Base-by-base conservation (phyloP, 2,888 invertebrate genomes). In the Limulus polyphemus region DNA sequence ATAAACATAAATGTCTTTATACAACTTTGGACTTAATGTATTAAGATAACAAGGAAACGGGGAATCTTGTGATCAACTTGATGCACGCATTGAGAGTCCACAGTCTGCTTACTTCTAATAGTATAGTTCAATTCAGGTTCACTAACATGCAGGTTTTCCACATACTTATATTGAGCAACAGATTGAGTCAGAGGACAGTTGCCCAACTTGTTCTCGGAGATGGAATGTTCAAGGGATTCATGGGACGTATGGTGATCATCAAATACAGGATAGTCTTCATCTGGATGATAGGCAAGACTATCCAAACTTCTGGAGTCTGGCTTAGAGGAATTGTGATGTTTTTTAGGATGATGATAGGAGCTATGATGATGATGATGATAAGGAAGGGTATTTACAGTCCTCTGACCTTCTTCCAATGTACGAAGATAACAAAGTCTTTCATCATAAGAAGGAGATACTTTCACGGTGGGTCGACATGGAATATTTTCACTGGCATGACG, bases 251-350 rank as follows among this genome's bases (percentile, higher is more conserved):
- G 52, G 14, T 52, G 13, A 12, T 60, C 55, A 10, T 58, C 49
- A 32, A 58, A 32, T 5, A 58, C 57, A 16, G 59, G 48, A 51
- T 57, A 47, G 48, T 57, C 48, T 47, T 11, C 46, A 11, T 56
- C 56, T 5, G 32, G 32, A 13, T 46, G n/a, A 47, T 59, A 62
- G 57, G 69, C 69, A 51, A 71, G 62, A 59, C 69, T 66, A 59
- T 71, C 70, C 64, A 71, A 60, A 63, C 69, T 67, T 57, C 70
- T 63, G 32, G 68, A 67, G 60, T 67, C 69, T 32, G 48, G 14
- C 13, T 57, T 57, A 49, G 57, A 13, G 10, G 50, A 14, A n/a
- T 10, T 51, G 13, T 51, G n/a, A 10, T 51, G 32, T 2, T 32
- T 32, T 32, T 32, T 32, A 32, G 32, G 7, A 32, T 32, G 32